These are phyloP conservation scores for Apis dorsata DNA, from an alignment of 1,140 invertebrate species.

Conservation along the genomic window DNA sequence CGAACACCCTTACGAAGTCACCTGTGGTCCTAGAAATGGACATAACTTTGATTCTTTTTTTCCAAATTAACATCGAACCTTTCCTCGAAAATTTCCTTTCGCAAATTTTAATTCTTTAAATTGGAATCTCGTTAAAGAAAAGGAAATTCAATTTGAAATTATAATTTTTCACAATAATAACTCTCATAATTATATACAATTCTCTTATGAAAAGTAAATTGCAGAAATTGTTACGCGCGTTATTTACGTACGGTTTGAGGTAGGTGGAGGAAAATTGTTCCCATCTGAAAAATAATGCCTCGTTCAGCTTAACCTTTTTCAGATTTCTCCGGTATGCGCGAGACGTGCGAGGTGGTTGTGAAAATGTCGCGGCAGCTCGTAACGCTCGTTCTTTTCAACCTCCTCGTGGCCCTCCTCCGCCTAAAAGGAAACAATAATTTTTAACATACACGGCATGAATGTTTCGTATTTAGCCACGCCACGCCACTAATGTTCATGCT, in stretches of 20 bases:
- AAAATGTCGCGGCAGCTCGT: neutral
- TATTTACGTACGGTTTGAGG: no score
- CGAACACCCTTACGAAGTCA: slow-evolving; percentile 54
- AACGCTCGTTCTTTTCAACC: neutral
- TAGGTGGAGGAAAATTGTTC: neutral
- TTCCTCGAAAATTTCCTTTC: no score
- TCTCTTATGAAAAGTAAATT: no score
- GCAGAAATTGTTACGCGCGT: no score
- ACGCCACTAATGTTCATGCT: neutral
- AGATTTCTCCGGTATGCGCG: neutral
- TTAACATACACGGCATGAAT: neutral
- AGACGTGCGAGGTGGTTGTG: neutral
- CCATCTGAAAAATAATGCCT: neutral
- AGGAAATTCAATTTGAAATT: no score
- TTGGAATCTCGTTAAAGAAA: no score
- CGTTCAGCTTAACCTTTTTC: neutral
- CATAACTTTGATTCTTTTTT: slow-evolving; percentile 49
- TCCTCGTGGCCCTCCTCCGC: no score
- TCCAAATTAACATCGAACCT: neutral
- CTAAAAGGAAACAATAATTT: neutral
- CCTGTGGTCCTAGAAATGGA: neutral
- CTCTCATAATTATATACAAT: no score
- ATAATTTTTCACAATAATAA: no score
- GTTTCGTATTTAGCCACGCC: neutral
- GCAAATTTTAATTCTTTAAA: no score